Evolutionary conservation across 1,140 invertebrate genomes (phyloP).

Genomic region (Chrysopa pallens): DNA sequence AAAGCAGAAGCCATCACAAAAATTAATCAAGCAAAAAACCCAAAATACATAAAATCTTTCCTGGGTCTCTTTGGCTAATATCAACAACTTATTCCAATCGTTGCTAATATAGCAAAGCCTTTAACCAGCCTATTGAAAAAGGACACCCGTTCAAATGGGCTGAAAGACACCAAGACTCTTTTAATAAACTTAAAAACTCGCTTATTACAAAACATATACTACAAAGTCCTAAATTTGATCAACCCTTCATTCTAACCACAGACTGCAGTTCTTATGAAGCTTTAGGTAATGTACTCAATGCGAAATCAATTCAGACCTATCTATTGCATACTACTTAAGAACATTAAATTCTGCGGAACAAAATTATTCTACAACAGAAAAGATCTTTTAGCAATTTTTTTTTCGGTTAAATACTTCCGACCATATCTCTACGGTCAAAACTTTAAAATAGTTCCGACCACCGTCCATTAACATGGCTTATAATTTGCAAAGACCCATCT

Average conservation of each 20-base stretch:
- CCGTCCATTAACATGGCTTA: conserved; percentile 20
- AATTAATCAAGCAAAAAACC: conserved; percentile 15
- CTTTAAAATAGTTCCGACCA: conserved; percentile 15
- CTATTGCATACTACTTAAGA: conserved; percentile 15
- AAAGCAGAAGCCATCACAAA: conserved; percentile 18
- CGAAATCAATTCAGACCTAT: conserved; percentile 12
- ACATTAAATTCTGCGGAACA: conserved; percentile 15
- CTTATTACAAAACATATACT: no score
- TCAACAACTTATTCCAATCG: conserved; percentile 12
- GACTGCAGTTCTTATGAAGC: conserved; percentile 15
- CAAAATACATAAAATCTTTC: conserved; percentile 17
- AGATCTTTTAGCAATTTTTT: conserved; percentile 16
- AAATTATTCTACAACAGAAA: conserved; percentile 12
- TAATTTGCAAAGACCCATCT: conserved; percentile 19
- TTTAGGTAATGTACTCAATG: conserved; percentile 17
- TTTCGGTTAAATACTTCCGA: conserved; percentile 19
- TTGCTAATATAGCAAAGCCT: conserved; percentile 9
- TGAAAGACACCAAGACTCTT: conserved; percentile 11
- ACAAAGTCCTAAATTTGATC: conserved; percentile 16
- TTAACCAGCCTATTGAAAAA: conserved; percentile 9
- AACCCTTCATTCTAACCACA: conserved; percentile 16
- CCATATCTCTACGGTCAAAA: conserved; percentile 13
- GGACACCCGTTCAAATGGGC: conserved; percentile 3
- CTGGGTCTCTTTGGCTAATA: no score
- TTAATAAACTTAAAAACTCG: conserved; percentile 23